phyloP scores from a whole-genome alignment of 1,140 invertebrate species.

The Brachionus manjavacas region DNA sequence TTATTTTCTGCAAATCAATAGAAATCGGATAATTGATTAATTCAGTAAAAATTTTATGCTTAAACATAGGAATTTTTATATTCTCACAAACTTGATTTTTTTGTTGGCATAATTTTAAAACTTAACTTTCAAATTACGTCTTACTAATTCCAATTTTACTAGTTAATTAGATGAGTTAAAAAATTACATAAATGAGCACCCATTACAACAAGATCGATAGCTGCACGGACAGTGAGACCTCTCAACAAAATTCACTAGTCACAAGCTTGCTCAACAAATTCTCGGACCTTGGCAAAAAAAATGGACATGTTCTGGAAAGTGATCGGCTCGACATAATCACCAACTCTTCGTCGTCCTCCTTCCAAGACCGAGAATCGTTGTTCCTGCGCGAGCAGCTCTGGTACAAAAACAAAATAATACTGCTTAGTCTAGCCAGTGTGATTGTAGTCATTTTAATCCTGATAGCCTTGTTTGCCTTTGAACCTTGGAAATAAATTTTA shows the following conservation, averaged over 20 bases:
- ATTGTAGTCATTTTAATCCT: constrained; percentile 10
- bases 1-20: not conserved
- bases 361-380: not conserved
- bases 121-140: not conserved
- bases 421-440: not conserved
- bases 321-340: not conserved
- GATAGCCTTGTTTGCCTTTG: constrained; percentile 4
- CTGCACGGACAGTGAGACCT: not conserved
- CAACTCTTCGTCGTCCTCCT: not conserved
- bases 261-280: constrained; percentile 6
- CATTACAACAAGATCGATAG: not conserved
- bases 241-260: not conserved
- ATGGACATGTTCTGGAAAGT: not conserved
- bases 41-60: not conserved
- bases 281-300: not conserved
- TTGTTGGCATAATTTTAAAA: not conserved
- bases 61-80: not conserved
- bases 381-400: not conserved
- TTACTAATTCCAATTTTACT: not conserved
- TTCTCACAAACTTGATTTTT: not conserved
- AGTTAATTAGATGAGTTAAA: not conserved
- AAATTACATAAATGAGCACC: not conserved
- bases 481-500: constrained; percentile 30
- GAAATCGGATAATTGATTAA: not conserved
- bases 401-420: constrained; percentile 37